Evolutionary conservation across 1,140 invertebrate species (phyloP).

Genomic region (Brachionus sp.): DNA sequence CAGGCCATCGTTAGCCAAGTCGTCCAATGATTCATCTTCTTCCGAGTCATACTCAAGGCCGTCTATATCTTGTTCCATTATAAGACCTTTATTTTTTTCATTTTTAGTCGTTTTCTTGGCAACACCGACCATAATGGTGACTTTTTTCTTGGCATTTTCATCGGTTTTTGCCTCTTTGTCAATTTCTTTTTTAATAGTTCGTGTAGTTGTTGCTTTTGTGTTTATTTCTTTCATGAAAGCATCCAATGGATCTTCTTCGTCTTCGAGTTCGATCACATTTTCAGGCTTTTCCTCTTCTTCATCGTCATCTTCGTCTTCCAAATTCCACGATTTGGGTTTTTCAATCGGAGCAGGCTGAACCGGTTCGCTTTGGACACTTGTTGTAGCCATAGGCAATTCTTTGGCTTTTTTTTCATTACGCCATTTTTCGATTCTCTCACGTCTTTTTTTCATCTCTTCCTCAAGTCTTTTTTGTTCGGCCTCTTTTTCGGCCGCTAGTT

Average conservation of each 20-base stretch:
- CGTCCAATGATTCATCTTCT: conserved; percentile 4
- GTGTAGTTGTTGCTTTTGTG: not conserved
- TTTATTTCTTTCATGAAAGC: conserved; percentile 13
- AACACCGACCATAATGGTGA: conserved; percentile 73
- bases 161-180: conserved; percentile 56
- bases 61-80: conserved; percentile 46
- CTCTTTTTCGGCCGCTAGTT: conserved; percentile 27
- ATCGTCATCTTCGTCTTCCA: conserved; percentile 63
- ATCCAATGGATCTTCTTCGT: conserved; percentile 47
- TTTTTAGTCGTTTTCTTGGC: conserved; percentile 67
- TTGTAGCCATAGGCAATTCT: not conserved
- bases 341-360: conserved; percentile 57
- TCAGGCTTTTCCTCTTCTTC: conserved; percentile 51
- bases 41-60: conserved; percentile 31
- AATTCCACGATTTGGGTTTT: conserved; percentile 80
- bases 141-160: conserved; percentile 49
- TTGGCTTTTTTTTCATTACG: conserved; percentile 65
- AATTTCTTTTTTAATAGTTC: conserved; percentile 38
- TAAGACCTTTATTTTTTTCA: not conserved
- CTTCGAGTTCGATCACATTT: conserved; percentile 40
- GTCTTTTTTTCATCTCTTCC: conserved; percentile 88
- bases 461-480: conserved; percentile 62
- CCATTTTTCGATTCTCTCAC: conserved; percentile 89
- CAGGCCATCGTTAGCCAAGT: not conserved
- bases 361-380: not conserved